Evolutionary conservation across 2,113 vertebrate genomes (phyloP).

Genomic region (Rutilus rutilus): DNA sequence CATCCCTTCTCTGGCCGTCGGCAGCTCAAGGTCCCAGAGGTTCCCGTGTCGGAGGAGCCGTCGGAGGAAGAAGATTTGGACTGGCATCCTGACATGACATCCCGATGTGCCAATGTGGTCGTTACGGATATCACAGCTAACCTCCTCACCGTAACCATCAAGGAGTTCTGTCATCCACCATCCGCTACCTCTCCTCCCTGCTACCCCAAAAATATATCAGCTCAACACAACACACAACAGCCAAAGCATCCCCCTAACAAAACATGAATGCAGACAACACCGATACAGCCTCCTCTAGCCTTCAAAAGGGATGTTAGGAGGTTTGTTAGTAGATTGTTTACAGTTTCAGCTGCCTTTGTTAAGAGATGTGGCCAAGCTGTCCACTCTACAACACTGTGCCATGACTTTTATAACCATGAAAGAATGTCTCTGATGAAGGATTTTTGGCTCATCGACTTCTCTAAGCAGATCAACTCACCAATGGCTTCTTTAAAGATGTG

Average conservation of each 20-base stretch:
- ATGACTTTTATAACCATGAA: slow-evolving; percentile 33
- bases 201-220: slow-evolving; percentile 33
- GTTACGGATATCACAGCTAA: slow-evolving; percentile 98
- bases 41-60: slow-evolving; percentile 8
- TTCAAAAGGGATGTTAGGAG: slow-evolving; percentile 7
- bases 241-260: slow-evolving; percentile 46
- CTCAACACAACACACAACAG: slow-evolving; percentile 41
- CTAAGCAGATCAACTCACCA: not conserved
- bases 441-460: not conserved
- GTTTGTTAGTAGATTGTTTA: slow-evolving; percentile 5
- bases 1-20: slow-evolving; percentile 45
- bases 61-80: slow-evolving; percentile 82
- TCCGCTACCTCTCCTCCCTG: slow-evolving; percentile 42
- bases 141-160: slow-evolving; percentile 97
- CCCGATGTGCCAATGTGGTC: slow-evolving; percentile 94
- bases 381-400: slow-evolving; percentile 15
- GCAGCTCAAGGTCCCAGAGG: slow-evolving; percentile 49
- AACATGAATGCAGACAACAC: slow-evolving; percentile 31
- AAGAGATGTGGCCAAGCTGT: slow-evolving; percentile 7
- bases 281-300: slow-evolving; percentile 19
- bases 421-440: not conserved
- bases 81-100: slow-evolving; percentile 94
- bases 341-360: slow-evolving; percentile 1
- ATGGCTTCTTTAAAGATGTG: not conserved
- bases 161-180: slow-evolving; percentile 94